These are phyloP conservation scores for Cheirogaleus major DNA, from an alignment of 2,797 vertebrate genomes.

Conservation along the genomic window DNA sequence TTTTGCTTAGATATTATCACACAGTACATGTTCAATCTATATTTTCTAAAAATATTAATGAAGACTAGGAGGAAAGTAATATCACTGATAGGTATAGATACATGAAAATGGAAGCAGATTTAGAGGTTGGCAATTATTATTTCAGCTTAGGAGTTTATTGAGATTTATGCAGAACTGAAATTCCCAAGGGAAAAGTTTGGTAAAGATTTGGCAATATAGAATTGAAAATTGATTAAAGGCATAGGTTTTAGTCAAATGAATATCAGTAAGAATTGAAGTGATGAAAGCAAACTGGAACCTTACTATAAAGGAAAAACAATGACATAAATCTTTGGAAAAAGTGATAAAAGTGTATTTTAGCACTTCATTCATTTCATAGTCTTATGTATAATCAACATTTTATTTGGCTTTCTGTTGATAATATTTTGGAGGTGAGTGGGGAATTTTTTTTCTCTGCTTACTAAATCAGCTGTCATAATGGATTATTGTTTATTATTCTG, in stretches of 20 bases:
- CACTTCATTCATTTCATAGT: neutral
- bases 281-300: neutral
- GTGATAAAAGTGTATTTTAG: neutral
- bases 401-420: slow-evolving; percentile 11
- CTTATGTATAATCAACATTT: neutral
- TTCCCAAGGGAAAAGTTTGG: neutral
- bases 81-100: neutral
- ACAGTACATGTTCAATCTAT: neutral
- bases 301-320: neutral
- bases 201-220: neutral
- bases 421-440: neutral
- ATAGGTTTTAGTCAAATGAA: neutral
- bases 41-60: neutral
- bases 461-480: neutral
- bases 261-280: neutral
- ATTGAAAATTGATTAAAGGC: neutral
- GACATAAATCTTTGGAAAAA: neutral
- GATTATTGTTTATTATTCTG: neutral
- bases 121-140: neutral
- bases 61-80: neutral
- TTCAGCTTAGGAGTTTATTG: neutral
- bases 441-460: neutral
- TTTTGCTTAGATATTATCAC: neutral
- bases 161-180: neutral
- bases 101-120: neutral